phyloP scores from a whole-genome alignment of 2,113 vertebrate species.

The Aspiorhynchus laticeps region DNA sequence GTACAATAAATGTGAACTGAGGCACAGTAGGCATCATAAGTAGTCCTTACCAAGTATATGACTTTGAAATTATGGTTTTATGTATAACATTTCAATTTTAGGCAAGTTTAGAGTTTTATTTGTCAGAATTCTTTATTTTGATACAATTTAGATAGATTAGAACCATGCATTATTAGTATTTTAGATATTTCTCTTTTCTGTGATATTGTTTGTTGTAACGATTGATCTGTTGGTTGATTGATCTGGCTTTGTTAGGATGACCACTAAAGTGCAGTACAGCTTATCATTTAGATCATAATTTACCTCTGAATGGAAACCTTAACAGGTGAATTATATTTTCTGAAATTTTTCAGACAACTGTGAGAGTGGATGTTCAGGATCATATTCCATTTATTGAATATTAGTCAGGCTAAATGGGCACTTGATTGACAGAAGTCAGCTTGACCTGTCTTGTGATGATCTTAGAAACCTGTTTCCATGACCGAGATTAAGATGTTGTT shows the following conservation, averaged over 20 bases:
- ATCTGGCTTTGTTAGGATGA: not conserved
- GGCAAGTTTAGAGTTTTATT: too few species aligned
- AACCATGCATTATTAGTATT: not conserved
- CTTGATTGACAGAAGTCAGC: not conserved
- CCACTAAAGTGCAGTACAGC: not conserved
- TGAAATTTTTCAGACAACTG: not conserved
- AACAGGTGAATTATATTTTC: not conserved
- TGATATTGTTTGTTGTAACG: not conserved
- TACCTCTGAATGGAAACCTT: not conserved
- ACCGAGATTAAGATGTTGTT: too few species aligned
- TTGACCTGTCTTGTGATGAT: not conserved
- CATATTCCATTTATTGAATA: not conserved
- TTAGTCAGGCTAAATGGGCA: not conserved
- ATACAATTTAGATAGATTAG: not conserved
- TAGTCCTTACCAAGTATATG: not conserved
- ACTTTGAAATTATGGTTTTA: not conserved
- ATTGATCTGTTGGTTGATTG: not conserved
- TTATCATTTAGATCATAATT: not conserved
- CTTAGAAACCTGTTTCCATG: slow-evolving; percentile 45
- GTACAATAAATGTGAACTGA: not conserved
- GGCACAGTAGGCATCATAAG: not conserved
- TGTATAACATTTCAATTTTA: not conserved
- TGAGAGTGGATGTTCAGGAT: not conserved
- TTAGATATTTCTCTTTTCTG: not conserved
- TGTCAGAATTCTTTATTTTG: not conserved